Percentiles rank a stretch among this genome's conserved stretches.
Evolutionary conservation across 1,140 invertebrate genomes (phyloP).

Genomic region (Teleogryllus occipitalis): DNA sequence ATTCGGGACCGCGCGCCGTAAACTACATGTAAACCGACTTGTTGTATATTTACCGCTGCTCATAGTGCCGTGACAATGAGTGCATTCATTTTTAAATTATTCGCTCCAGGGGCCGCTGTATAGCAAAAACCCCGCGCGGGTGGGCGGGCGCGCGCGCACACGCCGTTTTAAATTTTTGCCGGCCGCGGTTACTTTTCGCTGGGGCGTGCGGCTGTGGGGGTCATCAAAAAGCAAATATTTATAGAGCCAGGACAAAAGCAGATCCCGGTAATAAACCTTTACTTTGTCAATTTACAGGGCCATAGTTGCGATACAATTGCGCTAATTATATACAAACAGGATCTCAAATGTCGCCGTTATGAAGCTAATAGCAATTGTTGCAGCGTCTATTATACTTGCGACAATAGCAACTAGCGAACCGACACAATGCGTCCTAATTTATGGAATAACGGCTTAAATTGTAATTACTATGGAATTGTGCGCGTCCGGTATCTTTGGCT

Average conservation of each 20-base stretch:
- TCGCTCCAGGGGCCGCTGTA: neutral
- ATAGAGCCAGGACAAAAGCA: neutral
- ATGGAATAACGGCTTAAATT: neutral
- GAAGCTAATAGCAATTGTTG: neutral
- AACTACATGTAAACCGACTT: neutral
- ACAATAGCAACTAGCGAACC: neutral
- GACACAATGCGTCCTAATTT: neutral
- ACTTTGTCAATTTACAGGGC: neutral
- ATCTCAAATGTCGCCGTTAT: neutral
- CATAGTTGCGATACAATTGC: neutral
- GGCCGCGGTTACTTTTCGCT: neutral
- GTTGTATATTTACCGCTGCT: neutral
- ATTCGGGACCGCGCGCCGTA: too few species aligned
- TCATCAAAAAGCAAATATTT: constrained; percentile 2
- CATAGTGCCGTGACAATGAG: neutral
- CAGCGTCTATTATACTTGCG: neutral
- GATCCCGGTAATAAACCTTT: neutral
- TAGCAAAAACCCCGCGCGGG: neutral
- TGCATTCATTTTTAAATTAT: neutral
- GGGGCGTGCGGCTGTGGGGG: neutral
- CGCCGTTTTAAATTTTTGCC: neutral
- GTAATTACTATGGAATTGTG: neutral
- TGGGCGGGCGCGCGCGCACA: too few species aligned
- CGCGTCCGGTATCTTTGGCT: neutral
- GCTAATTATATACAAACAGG: neutral